phyloP scores from a whole-genome alignment of 2,797 vertebrate species.

The Saguinus oedipus region DNA sequence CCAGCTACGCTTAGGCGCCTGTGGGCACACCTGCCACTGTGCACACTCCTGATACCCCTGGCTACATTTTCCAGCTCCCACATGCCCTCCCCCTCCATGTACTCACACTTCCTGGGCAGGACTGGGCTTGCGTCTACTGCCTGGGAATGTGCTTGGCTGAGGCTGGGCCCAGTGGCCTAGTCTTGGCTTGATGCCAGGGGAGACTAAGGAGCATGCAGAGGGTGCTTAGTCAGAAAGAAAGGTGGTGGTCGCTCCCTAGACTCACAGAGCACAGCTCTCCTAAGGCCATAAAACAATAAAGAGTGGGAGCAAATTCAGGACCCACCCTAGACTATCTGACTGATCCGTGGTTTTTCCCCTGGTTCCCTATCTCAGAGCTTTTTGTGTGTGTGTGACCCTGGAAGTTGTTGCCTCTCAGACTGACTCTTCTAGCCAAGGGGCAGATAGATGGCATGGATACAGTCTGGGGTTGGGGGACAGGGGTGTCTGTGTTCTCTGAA shows the following conservation, averaged over 20 bases:
- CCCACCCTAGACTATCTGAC: background rate
- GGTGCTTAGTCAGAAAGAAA: background rate
- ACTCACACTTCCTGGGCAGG: slow-evolving; percentile 68
- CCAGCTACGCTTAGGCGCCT: background rate
- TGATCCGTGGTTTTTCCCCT: background rate
- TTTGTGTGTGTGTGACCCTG: background rate
- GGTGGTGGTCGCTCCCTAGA: background rate
- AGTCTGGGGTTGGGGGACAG: background rate
- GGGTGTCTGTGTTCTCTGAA: background rate
- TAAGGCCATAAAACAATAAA: background rate
- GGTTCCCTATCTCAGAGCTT: background rate
- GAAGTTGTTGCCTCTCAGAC: background rate
- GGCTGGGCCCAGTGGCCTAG: background rate
- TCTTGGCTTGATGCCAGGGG: background rate
- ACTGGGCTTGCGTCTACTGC: slow-evolving; percentile 67
- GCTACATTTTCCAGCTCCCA: slow-evolving; percentile 71
- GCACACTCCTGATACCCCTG: slow-evolving; percentile 52
- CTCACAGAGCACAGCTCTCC: background rate
- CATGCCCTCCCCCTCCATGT: background rate
- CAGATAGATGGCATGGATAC: background rate
- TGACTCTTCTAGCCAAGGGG: background rate
- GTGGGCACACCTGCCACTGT: slow-evolving; percentile 58
- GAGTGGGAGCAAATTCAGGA: background rate
- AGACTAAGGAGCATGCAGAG: background rate
- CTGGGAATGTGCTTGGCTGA: slow-evolving; percentile 62